phyloP scores from a whole-genome alignment of 2,888 invertebrate species.

The Caradrina kadenii region DNA sequence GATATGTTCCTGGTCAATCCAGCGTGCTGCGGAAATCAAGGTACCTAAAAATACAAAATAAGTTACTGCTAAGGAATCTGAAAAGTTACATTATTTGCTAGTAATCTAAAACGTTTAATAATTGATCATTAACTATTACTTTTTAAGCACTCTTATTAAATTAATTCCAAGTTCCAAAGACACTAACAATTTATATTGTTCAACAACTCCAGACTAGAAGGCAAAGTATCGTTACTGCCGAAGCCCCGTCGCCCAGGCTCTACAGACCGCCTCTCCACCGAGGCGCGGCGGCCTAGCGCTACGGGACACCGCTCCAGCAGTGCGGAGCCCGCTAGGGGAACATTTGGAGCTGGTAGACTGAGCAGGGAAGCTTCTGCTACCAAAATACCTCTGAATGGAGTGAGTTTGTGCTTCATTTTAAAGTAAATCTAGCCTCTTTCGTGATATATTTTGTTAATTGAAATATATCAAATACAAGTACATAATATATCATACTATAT shows the following conservation, averaged over 20 bases:
- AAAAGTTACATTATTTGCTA: background rate
- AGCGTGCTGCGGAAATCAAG: conserved; percentile 80
- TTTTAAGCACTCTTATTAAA: background rate
- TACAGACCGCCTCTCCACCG: conserved; percentile 80
- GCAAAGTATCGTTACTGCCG: conserved; percentile 82
- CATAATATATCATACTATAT: no score
- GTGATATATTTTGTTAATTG: background rate
- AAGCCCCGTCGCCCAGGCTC: conserved; percentile 81
- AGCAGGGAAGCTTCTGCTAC: conserved; percentile 84
- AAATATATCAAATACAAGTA: background rate
- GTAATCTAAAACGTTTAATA: no score
- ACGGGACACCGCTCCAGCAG: conserved; percentile 81
- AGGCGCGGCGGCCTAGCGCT: conserved; percentile 78
- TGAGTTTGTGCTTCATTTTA: conserved; percentile 55
- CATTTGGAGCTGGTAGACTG: conserved; percentile 73
- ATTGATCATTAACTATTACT: background rate
- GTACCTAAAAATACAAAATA: conserved; percentile 43
- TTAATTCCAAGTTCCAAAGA: background rate
- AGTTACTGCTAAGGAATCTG: background rate
- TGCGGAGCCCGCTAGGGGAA: conserved; percentile 79
- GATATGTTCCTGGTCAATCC: conserved; percentile 73
- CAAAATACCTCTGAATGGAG: conserved; percentile 78
- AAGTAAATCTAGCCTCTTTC: background rate
- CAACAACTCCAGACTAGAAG: conserved; percentile 72
- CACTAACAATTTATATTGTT: background rate